Percentiles rank a stretch among this genome's conserved stretches.
phyloP scores from a whole-genome alignment of 2,113 vertebrate genomes.

The Python bivittatus region DNA sequence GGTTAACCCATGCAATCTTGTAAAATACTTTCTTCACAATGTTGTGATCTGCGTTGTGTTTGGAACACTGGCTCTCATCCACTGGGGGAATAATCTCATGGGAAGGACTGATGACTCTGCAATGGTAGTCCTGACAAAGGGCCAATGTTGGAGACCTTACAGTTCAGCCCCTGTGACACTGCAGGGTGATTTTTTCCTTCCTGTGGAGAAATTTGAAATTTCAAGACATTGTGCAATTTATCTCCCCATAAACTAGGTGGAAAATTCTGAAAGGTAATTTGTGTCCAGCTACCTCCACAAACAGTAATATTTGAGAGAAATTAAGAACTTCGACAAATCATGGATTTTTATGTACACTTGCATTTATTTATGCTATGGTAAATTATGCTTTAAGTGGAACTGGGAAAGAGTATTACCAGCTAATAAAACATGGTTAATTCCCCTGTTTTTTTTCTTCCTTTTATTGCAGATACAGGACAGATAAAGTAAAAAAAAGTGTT shows the following conservation, averaged over 20 bases:
- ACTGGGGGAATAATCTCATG: too few relatives aligned
- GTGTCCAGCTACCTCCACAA: not conserved
- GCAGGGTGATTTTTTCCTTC: not conserved
- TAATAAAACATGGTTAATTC: conserved; percentile 3
- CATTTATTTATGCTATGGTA: not conserved
- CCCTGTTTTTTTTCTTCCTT: not conserved
- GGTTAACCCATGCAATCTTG: not conserved
- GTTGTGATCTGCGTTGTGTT: not conserved
- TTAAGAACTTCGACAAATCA: not conserved
- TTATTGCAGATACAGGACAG: not conserved
- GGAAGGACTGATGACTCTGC: not conserved
- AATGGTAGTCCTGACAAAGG: not conserved
- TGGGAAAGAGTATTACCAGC: not conserved
- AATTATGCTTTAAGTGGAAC: not conserved
- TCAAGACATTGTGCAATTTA: not conserved
- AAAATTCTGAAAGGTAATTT: not conserved
- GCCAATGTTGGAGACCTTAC: too few relatives aligned
- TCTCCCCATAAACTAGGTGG: not conserved
- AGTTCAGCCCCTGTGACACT: not conserved
- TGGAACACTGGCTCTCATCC: too few relatives aligned
- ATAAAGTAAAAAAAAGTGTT: conserved; percentile 32
- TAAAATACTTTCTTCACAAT: not conserved
- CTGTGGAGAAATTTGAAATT: not conserved
- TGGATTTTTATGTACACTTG: not conserved
- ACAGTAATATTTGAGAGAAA: not conserved